A percentile compares a stretch with the other conserved stretches of the same genome.
Evolutionary conservation across 2,888 invertebrate species (phyloP).

Genomic region (Phengaris alcon): DNA sequence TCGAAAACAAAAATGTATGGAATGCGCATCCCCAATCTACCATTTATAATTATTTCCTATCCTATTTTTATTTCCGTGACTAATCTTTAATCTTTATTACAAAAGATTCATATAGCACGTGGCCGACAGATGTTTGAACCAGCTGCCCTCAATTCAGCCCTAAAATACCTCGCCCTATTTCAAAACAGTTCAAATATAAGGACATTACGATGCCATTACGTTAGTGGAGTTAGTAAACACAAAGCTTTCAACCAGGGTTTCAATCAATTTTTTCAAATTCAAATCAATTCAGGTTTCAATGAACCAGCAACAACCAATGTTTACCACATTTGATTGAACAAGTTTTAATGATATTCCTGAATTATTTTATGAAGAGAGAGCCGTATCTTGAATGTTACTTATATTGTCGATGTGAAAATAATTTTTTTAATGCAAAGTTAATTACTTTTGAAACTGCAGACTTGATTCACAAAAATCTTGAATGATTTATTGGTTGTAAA

Average conservation of each 20-base stretch:
- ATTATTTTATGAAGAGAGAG: not conserved
- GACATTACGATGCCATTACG: not conserved
- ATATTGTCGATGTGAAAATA: not conserved
- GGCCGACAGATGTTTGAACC: slow-evolving; percentile 60
- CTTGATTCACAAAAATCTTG: no score
- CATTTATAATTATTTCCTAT: not conserved
- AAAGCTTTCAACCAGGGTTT: not conserved
- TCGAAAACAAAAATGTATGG: no score
- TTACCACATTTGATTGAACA: not conserved
- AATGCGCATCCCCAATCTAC: not conserved
- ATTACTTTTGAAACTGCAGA: no score
- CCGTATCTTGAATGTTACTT: not conserved
- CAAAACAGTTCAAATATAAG: slow-evolving; percentile 10
- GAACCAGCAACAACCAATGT: no score
- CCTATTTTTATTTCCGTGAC: not conserved
- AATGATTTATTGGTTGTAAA: no score
- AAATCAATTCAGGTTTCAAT: no score
- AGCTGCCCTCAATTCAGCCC: slow-evolving; percentile 22
- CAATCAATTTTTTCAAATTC: no score
- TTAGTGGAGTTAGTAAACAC: not conserved
- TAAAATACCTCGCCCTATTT: slow-evolving; percentile 16
- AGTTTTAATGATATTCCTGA: not conserved
- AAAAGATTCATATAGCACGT: slow-evolving; percentile 51
- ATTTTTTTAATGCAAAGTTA: not conserved
- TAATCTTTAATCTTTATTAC: not conserved